phyloP scores from a whole-genome alignment of 2,797 vertebrate species.

The Telmatherina bonti region DNA sequence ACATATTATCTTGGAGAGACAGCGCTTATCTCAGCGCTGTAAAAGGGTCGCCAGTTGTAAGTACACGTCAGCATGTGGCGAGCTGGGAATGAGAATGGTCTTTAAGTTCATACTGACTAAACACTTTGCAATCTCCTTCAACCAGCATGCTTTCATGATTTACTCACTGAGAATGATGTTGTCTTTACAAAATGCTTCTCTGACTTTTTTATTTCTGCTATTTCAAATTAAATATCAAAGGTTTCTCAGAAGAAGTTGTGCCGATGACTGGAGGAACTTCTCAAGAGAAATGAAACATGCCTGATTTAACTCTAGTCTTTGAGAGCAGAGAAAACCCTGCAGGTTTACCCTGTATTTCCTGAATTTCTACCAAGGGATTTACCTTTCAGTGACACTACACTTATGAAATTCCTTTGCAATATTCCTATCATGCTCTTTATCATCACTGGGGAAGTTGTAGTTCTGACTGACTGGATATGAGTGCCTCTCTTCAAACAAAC shows the following conservation, averaged over 20 bases:
- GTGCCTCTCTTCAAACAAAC: neutral
- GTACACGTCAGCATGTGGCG: too few relatives aligned
- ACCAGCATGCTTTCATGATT: neutral
- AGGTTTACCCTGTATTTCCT: neutral
- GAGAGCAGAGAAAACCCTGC: neutral
- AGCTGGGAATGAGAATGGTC: neutral
- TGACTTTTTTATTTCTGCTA: neutral
- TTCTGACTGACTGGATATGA: neutral
- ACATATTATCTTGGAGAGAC: too few relatives aligned
- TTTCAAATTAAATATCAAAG: neutral
- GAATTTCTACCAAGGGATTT: neutral
- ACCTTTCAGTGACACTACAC: neutral
- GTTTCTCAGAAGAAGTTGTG: neutral
- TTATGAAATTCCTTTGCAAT: neutral
- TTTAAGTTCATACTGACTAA: conserved; percentile 5
- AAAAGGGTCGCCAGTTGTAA: too few relatives aligned
- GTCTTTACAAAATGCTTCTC: conserved; percentile 8
- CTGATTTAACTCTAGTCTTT: too few relatives aligned
- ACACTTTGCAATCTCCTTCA: neutral
- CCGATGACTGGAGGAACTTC: neutral
- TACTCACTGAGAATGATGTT: neutral
- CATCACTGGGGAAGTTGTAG: neutral
- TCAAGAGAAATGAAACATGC: neutral
- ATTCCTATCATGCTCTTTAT: neutral
- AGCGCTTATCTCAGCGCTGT: too few relatives aligned